Evolutionary conservation across 2,113 vertebrate genomes (phyloP), one percentile per base, ranked within the genome.

Genomic region (Oceanodroma tethys): DNA sequence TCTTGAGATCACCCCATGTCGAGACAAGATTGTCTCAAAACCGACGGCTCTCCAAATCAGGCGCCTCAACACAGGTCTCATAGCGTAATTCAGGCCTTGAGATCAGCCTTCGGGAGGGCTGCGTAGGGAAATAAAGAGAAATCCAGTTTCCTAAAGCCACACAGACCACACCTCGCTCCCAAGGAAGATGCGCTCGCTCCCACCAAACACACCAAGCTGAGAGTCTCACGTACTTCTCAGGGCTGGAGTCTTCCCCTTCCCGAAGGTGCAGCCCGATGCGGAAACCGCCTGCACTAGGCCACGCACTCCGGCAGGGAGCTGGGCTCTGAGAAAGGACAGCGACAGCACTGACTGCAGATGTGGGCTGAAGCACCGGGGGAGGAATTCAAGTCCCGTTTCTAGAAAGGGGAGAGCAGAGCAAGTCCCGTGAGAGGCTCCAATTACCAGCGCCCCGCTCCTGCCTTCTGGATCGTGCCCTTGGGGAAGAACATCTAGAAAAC

Each of bases 291-390:
- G 48, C 23, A 4, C 48, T 9, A 45, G 16, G n/a, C 45, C 34
- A 26, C 0, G 22, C 2, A 0, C 34, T 16, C 16, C 0, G 0
- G 29, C 10, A 29, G n/a, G 66, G 18, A 78, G 29, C 50, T 15
- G 19, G 52, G 59, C 36, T 50, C 36, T 60, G 25, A 14, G 42
- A 30, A 86, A 52, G 21, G 26, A 26, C 79, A 22, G 62, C 19
- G 12, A 11, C 62, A 34, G 18, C 47, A 36, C 22, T 4, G 38
- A 18, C 25, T 19, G 15, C 42, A 55, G 40, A 16, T 1, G 16
- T 10, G 42, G 43, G 66, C 22, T 50, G 66, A 48, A 53, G 13
- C 26, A 47, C 27, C 1, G 2, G 13, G 42, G 34, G 7, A 34
- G 45, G 43, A 60, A 65, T 36, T 34, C 2, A 1, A 7, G 18